Base-by-base conservation (phyloP, 2,113 vertebrate genomes). In the Oxyura jamaicensis region DNA sequence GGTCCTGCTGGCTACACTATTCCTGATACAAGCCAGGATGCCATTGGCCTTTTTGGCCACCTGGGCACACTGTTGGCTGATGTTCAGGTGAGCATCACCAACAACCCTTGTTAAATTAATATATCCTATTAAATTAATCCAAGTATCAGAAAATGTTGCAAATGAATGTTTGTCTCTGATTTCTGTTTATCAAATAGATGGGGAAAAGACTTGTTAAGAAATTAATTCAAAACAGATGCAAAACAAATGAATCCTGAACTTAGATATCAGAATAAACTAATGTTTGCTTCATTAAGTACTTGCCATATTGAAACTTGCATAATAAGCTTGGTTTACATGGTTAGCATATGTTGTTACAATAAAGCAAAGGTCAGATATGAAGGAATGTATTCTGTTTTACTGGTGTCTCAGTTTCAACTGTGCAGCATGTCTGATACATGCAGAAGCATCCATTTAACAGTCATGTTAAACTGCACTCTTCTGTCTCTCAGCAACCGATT, bases 401-500 rank as follows among this genome's bases (percentile, higher is more conserved):
- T 78, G 23, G 50, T 55, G 69, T 81, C 44, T 91, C 29, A 65
- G 84, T 97, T 97, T 94, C 63, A 92, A 6, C 53, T 85, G 18
- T 39, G n/a, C 33, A 77, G 48, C 55, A 84, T 90, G 28, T 50
- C 53, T 93, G 33, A 60, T 42, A 55, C 52, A 91, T 84, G 48
- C 53, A 83, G 7, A 10, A 96, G 36, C 89, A 95, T 92, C 56
- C 21, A 1, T 94, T 81, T 90, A 86, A 90, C 86, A 94, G n/a
- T 83, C 65, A n/a, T 75, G 53, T 93, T 93, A 93, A 92, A 95
- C 86, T 95, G 41, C 25, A 26, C 44, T 82, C 17, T 93, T 97
- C 76, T 87, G 25, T 92, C 66, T 97, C 93, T 91, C 88, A 87
- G 71, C 41, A 93, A 93, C 78, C 80, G 26, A 25, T 56, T 97